Evolutionary conservation across 2,888 invertebrate genomes (phyloP), one percentile per base, ranked within the genome.

Genomic region (Lycaena phlaeas): DNA sequence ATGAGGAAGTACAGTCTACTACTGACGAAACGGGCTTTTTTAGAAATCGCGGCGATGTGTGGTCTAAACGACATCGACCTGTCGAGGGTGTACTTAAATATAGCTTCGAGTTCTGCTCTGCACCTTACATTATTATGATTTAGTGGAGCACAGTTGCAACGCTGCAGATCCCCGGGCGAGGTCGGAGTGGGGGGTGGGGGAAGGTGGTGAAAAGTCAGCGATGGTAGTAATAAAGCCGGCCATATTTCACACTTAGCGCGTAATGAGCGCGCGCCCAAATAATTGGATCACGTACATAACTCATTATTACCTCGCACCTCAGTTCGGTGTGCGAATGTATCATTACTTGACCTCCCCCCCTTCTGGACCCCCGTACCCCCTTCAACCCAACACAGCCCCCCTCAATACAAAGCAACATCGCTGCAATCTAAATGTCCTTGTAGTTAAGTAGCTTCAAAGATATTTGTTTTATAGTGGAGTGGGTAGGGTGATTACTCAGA

Each of bases 271-370:
- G 79, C 79, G 77, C 82, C 85, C 76, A 85, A 85, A 85, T 85
- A 85, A 85, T 85, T 85, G 85, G 85, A 85, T 85, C 85, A 85
- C 85, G 85, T 85, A 85, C 82, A 85, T 85, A 85, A 84, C 75
- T 85, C 85, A 85, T 85, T 85, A 85, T 85, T 85, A 85, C 78
- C 77, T 82, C 79, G 81, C 76, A 71, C 74, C 77, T 76, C 75
- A 73, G 66, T 75, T 67, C 67, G 71, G 64, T 54, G 54, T 56
- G 61, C 71, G 77, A 73, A 81, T 39, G 39, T 39, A 39, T 39
- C 39, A 39, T 39, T 39, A 39, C 39, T 28, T 28, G 46, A 55
- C 58, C 52, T 45, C 48, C 44, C 48, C 31, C 15, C 30, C 29
- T 41, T 31, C 43, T 41, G n/a, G 45, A 53, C 57, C 52, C 46